Evolutionary conservation across 2,797 vertebrate species (phyloP).

Genomic region (Hylomyscus alleni): DNA sequence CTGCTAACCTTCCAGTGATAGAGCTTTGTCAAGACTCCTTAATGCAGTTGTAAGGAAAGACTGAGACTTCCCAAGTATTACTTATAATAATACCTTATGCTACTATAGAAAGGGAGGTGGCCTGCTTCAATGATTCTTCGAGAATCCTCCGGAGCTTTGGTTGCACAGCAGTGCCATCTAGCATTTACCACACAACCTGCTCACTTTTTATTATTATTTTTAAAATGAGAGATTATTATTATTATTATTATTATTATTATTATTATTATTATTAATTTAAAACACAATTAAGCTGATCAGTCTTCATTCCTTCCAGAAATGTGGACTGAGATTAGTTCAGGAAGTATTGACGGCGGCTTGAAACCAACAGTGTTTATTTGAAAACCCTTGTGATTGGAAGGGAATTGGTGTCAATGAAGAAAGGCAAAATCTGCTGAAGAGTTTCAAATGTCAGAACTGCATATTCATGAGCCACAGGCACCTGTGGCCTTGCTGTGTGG

Average conservation of each 20-base stretch:
- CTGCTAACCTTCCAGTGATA: conserved; percentile 49
- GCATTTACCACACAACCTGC: conserved; percentile 76
- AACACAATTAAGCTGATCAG: conserved; percentile 45
- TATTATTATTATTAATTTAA: neutral
- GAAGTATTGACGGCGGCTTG: conserved; percentile 27
- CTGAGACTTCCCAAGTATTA: conserved; percentile 56
- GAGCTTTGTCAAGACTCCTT: conserved; percentile 75
- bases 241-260: neutral
- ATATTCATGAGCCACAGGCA: conserved; percentile 74
- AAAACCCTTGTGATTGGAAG: conserved; percentile 74
- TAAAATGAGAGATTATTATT: neutral
- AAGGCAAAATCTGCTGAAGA: conserved; percentile 69
- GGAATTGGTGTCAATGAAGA: conserved; percentile 74
- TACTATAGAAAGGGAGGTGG: conserved; percentile 71
- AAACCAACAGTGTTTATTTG: neutral
- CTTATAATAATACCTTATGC: conserved; percentile 79
- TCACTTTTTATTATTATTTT: neutral
- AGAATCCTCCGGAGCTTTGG: conserved; percentile 80
- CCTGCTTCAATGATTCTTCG: conserved; percentile 51
- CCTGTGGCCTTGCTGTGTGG: conserved; percentile 43
- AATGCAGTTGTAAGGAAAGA: conserved; percentile 78
- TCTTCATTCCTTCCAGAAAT: conserved; percentile 40
- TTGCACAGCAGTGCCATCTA: conserved; percentile 90
- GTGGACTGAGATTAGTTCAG: conserved; percentile 41
- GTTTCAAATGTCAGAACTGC: conserved; percentile 75